Evolutionary conservation across 2,113 vertebrate genomes (phyloP).

Genomic region (Anhinga anhinga): DNA sequence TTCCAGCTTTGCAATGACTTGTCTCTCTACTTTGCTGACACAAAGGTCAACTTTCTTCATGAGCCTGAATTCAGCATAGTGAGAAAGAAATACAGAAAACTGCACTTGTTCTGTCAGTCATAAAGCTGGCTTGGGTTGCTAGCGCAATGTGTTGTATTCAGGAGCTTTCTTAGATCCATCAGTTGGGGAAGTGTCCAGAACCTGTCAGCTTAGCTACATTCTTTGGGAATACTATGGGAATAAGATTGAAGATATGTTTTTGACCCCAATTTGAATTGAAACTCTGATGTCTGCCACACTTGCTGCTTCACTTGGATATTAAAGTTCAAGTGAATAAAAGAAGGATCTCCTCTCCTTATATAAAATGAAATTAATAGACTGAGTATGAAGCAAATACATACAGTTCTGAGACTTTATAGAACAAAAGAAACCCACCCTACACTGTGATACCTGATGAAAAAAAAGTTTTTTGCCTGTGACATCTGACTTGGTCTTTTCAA

Average conservation of each 20-base stretch:
- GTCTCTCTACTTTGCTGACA: background rate
- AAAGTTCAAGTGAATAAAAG: background rate
- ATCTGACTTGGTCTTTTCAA: conserved; percentile 12
- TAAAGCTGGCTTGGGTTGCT: background rate
- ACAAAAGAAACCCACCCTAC: background rate
- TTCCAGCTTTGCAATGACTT: background rate
- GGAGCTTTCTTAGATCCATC: background rate
- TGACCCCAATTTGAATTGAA: background rate
- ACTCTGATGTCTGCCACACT: background rate
- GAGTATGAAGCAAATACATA: background rate
- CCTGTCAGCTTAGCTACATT: background rate
- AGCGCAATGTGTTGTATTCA: background rate
- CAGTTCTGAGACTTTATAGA: background rate
- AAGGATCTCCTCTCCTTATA: background rate
- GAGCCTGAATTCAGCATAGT: background rate
- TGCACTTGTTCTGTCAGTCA: background rate
- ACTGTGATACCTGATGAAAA: background rate
- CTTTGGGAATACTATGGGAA: background rate
- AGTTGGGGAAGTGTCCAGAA: background rate
- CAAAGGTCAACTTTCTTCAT: conserved; percentile 14
- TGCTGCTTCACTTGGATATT: background rate
- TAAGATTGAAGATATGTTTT: background rate
- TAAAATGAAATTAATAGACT: background rate
- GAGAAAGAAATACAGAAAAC: conserved; percentile 26
- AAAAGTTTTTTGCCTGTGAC: background rate